Conservation (phyloP, 2,113 vertebrate genomes). For the Archocentrus centrarchus region DNA sequence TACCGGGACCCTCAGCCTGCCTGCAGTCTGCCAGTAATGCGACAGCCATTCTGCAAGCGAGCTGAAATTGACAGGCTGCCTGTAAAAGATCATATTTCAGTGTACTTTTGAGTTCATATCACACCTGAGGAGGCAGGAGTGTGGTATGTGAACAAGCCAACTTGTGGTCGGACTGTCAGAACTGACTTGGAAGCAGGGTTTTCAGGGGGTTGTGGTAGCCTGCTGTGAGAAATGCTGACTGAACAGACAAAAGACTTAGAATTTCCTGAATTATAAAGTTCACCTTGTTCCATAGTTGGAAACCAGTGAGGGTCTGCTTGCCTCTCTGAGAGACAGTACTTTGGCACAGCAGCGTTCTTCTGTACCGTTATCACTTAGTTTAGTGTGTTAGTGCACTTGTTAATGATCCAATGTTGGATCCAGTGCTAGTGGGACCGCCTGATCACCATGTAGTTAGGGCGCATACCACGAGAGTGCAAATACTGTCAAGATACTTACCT, state of each 20-base stretch:
- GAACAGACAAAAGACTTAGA: neutral
- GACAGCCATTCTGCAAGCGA: slow-evolving; percentile 33
- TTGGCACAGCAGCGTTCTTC: neutral
- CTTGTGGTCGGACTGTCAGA: neutral
- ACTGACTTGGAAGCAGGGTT: neutral
- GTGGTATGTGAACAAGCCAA: neutral
- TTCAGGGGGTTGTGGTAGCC: neutral
- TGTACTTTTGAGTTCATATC: slow-evolving; percentile 3
- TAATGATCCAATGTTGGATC: slow-evolving; percentile 1
- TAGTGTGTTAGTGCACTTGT: neutral
- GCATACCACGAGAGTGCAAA: neutral
- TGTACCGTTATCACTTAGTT: neutral
- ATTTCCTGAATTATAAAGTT: neutral
- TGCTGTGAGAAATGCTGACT: neutral
- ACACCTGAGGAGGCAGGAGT: slow-evolving; percentile 41
- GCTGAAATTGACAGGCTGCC: slow-evolving; percentile 4
- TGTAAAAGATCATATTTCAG: slow-evolving; percentile 34
- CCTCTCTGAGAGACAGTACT: neutral
- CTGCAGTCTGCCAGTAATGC: slow-evolving; percentile 37
- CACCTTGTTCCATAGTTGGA: neutral
- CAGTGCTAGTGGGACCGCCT: neutral
- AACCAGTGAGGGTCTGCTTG: neutral
- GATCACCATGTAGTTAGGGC: neutral
- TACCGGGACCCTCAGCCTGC: slow-evolving; percentile 47
- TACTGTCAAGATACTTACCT: neutral